Evolutionary conservation across 2,888 invertebrate genomes (phyloP), one percentile per base, ranked within the genome.

Genomic region (Nephrotoma appendiculata): DNA sequence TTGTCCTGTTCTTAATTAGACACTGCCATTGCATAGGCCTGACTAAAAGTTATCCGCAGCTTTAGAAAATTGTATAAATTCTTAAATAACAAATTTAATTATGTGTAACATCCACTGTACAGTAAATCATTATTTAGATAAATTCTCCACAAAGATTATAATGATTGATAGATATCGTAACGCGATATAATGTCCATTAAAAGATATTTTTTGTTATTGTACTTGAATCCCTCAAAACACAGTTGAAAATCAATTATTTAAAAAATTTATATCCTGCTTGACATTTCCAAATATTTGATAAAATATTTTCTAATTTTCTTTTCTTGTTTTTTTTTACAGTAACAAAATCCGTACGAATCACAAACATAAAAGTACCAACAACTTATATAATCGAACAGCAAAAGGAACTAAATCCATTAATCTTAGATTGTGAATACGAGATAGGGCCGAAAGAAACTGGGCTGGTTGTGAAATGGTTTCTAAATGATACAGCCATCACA

Each of bases 351-450:
- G 71, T 71, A 71, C 71, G 71, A 71, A 71, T 71, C 19, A 71
- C 71, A 88, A 91, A 91, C 89, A 89, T 92, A 45, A 90, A 91
- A 88, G 92, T 92, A 89, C 91, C 91, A 88, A 90, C 91, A 89
- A 90, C 90, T 87, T 92, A 92, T 88, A 91, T 91, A 88, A 88
- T 91, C 88, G 90, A 91, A 88, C 90, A 91, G 88, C 89, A 90
- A 87, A 89, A 89, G 87, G 91, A 91, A 88, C 90, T 90, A 84
- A 90, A 91, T 88, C 90, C 91, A 86, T 88, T 92, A 88, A 90
- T 92, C 87, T 89, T 92, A 88, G 92, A 92, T 89, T 92, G 92
- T 88, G 91, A 92, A 89, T 92, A 91, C 88, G 91, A 91, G 88
- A 89, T 91, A 88, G 90, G 89, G 87, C 89, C 90, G 86, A 87